phyloP scores from a whole-genome alignment of 1,140 invertebrate species.

The Drosophila oshimai region DNA sequence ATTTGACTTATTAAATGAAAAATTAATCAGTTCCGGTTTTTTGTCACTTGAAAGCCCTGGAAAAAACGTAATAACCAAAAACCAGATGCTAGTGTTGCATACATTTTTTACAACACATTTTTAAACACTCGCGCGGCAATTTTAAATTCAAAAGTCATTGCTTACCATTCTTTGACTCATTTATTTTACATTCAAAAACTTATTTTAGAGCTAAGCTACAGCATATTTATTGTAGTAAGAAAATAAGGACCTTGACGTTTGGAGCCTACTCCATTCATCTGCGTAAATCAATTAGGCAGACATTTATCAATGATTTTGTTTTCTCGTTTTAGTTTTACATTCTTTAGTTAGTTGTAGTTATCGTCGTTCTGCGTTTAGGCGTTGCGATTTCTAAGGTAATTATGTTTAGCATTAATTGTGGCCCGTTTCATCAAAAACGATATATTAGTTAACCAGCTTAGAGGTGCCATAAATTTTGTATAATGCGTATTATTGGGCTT shows the following conservation, averaged over 20 bases:
- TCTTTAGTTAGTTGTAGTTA: conserved; percentile 19
- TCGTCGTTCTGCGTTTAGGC: conserved; percentile 42
- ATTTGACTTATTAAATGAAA: no score
- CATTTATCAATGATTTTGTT: conserved; percentile 26
- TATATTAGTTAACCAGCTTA: conserved; percentile 39
- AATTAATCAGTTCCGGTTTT: no score
- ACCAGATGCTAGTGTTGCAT: not conserved
- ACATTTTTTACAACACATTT: no score
- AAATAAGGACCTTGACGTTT: conserved; percentile 47
- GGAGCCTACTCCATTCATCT: conserved; percentile 41
- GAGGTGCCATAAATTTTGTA: conserved; percentile 43
- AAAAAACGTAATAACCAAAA: not conserved
- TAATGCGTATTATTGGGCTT: conserved; percentile 29
- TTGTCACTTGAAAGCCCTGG: not conserved
- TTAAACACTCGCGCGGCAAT: not conserved
- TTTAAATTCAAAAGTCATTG: conserved; percentile 2
- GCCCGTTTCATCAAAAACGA: conserved; percentile 33
- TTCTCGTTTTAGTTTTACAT: conserved; percentile 14
- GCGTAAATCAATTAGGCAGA: conserved; percentile 66
- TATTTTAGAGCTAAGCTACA: conserved; percentile 74
- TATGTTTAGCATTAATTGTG: conserved; percentile 45
- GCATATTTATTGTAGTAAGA: conserved; percentile 68
- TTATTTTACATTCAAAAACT: conserved; percentile 74
- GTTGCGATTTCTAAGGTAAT: conserved; percentile 49
- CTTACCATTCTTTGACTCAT: conserved; percentile 57